Percentiles rank a stretch among this genome's conserved stretches.
These are phyloP conservation scores for Scleropages formosus DNA, from an alignment of 2,797 vertebrate species.

Conservation along the genomic window DNA sequence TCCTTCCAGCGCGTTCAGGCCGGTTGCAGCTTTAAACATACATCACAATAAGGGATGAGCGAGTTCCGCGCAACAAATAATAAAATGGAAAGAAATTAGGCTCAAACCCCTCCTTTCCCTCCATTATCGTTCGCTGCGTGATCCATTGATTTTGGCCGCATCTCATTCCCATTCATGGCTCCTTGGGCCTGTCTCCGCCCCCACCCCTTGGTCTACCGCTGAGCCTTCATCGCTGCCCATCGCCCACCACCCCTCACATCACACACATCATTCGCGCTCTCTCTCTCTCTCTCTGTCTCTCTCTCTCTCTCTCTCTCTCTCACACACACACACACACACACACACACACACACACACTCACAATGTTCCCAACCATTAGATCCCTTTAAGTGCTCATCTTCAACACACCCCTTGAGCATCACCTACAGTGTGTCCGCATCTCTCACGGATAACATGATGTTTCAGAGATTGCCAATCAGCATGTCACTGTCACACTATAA, in stretches of 20 bases:
- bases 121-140: neutral
- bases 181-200: too few species aligned
- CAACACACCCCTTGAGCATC: too few species aligned
- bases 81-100: conserved; percentile 12
- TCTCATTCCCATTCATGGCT: neutral
- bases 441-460: too few species aligned
- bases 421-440: too few species aligned
- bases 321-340: neutral
- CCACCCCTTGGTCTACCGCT: neutral
- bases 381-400: too few species aligned
- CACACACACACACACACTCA: too few species aligned
- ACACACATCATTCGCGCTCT: conserved; percentile 12
- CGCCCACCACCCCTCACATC: neutral
- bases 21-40: neutral
- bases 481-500: too few species aligned
- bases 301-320: neutral
- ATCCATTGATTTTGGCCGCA: neutral
- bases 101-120: neutral
- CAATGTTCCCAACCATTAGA: too few species aligned
- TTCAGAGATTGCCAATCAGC: too few species aligned
- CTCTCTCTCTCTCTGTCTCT: conserved; percentile 19
- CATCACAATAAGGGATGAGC: neutral
- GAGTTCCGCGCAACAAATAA: neutral
- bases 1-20: neutral
- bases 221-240: conserved; percentile 5